Base-by-base conservation (phyloP, 2,113 vertebrate species). In the Probosciger aterrimus region DNA sequence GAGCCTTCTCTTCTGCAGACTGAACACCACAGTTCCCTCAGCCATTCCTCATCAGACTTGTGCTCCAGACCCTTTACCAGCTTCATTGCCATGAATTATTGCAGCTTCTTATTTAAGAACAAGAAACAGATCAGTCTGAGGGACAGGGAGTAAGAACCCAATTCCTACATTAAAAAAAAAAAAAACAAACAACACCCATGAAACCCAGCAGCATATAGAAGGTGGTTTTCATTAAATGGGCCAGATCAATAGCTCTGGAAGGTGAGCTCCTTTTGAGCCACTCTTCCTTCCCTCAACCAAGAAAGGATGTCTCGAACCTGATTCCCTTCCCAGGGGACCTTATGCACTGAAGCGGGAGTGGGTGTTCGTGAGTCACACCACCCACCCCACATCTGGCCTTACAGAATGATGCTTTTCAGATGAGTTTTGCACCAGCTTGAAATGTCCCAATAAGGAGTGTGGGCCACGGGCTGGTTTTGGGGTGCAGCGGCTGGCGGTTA, bases 401-500 rank as follows among this genome's bases (percentile, higher is more conserved):
- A 75, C 70, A 6, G 0, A 47, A 88, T 18, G 59, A 62, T 79
- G 59, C 86, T 90, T 92, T 81, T 95, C 25, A 22, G 63, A 67
- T 52, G 86, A 53, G 50, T 52, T 92, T 76, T 86, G 82, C 65
- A 82, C 76, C 86, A 69, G 71, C 35, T 83, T 5, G 69, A 82
- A 79, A 92, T 94, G 96, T 94, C 92, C 89, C 96, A 96, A 90
- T 19, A 31, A 84, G 89, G 82, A 63, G 11, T 11, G 11, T 11
- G 81, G 53, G 95, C 95, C 71, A 71, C 47, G 76, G 70, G 65
- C 91, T 93, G 93, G 73, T 83, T 67, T 94, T 74, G 68, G 91
- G 90, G 76, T 74, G 37, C 93, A 86, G 96, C 83, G 93, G 90
- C 89, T 57, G 96, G 91, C 93, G 64, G 97, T 97, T 97, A 90